Evolutionary conservation across 1,140 invertebrate species (phyloP).

Genomic region (Eubasilissa regina): DNA sequence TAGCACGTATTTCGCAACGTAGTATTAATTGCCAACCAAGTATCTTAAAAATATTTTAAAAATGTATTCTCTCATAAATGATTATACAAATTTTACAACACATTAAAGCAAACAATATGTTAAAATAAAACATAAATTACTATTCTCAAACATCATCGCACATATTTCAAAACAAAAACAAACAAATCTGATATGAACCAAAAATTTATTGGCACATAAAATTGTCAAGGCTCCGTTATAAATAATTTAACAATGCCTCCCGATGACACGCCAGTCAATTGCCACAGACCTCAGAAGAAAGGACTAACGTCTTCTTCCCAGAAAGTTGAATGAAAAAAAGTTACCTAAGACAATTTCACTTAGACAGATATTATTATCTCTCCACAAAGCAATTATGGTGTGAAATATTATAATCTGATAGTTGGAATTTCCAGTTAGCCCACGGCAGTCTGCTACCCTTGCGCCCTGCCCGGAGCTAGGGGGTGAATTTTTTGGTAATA

Average conservation of each 20-base stretch:
- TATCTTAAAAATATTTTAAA: background rate
- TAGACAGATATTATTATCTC: constrained; percentile 48
- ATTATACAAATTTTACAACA: background rate
- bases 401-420: constrained; percentile 60
- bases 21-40: background rate
- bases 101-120: background rate
- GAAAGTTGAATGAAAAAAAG: constrained; percentile 27
- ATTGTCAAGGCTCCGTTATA: constrained; percentile 53
- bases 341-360: constrained; percentile 40
- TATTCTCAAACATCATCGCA: constrained; percentile 7
- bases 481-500: constrained; percentile 43
- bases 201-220: constrained; percentile 58
- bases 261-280: constrained; percentile 51
- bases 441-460: background rate
- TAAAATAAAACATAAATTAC: background rate
- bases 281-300: constrained; percentile 19
- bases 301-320: constrained; percentile 22
- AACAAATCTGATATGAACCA: constrained; percentile 51
- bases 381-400: constrained; percentile 58
- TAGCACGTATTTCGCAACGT: too few relatives aligned
- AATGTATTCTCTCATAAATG: background rate
- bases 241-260: constrained; percentile 56
- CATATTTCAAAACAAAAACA: constrained; percentile 1
- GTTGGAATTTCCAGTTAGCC: constrained; percentile 35
- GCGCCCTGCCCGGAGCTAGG: background rate